A percentile compares a stretch with the other conserved stretches of the same genome.
phyloP scores from a whole-genome alignment of 1,140 invertebrate species.

The Alviniconcha marisindica region DNA sequence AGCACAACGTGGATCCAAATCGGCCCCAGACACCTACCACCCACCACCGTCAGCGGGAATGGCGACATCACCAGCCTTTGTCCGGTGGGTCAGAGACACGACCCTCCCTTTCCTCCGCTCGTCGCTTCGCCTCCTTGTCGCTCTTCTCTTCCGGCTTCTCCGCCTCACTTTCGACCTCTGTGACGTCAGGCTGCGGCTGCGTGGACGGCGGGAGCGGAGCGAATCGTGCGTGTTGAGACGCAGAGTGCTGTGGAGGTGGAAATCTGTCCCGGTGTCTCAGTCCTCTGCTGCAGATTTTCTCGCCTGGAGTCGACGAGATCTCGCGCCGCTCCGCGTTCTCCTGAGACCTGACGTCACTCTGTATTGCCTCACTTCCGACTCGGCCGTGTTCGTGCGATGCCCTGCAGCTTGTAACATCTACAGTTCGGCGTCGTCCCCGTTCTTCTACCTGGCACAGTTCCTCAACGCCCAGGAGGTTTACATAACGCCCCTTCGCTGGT shows the following conservation, averaged over 20 bases:
- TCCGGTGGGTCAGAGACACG: background rate
- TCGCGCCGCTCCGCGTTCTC: background rate
- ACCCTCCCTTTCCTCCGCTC: background rate
- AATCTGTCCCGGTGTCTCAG: background rate
- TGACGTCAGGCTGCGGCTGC: background rate
- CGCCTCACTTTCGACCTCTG: background rate
- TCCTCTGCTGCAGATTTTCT: background rate
- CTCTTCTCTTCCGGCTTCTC: background rate
- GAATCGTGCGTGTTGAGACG: background rate
- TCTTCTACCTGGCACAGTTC: slow-evolving; percentile 18
- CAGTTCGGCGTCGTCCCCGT: background rate
- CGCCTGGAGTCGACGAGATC: background rate
- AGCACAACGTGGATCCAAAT: too few species aligned
- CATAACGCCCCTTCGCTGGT: background rate
- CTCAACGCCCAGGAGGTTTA: slow-evolving; percentile 17
- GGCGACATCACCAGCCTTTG: background rate
- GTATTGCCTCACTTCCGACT: slow-evolving; percentile 14
- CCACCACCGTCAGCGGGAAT: too few species aligned
- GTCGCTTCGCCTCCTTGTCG: background rate
- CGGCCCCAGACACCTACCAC: too few species aligned
- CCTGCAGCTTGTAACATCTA: background rate
- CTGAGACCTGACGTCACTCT: background rate
- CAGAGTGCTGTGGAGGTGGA: background rate
- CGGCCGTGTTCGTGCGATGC: background rate
- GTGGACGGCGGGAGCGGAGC: background rate